A percentile compares a stretch with the other conserved stretches of the same genome.
phyloP scores from a whole-genome alignment of 2,888 invertebrate species.

The Ptilodon capucinus region DNA sequence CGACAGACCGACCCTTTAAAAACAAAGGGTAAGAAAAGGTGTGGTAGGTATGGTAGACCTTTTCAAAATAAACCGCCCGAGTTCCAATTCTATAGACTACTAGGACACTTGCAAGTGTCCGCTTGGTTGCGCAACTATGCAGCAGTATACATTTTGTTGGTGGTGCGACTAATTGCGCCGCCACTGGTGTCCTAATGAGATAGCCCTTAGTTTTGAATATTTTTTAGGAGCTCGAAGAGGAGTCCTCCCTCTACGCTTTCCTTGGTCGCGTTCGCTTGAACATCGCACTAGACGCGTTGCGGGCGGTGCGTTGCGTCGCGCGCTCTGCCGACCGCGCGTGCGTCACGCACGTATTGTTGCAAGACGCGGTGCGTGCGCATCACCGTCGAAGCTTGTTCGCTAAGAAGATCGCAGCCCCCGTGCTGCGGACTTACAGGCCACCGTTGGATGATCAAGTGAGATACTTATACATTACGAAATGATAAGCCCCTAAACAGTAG shows the following conservation, averaged over 20 bases:
- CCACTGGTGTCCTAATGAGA: too few species aligned
- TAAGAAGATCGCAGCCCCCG: constrained; percentile 23
- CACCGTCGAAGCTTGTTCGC: constrained; percentile 41
- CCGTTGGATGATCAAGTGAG: constrained; percentile 57
- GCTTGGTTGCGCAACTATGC: too few species aligned
- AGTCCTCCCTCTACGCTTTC: constrained; percentile 59
- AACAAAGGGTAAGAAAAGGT: too few species aligned
- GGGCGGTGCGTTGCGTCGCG: constrained; percentile 55
- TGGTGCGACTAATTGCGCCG: too few species aligned
- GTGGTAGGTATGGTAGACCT: too few species aligned
- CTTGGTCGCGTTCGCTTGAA: constrained; percentile 61
- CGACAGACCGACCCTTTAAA: too few species aligned
- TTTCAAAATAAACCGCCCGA: too few species aligned
- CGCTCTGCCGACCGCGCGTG: constrained; percentile 53
- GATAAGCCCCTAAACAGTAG: too few species aligned
- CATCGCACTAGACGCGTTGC: constrained; percentile 62
- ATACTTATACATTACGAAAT: background rate
- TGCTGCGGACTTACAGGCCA: constrained; percentile 55
- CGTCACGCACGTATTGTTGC: constrained; percentile 43
- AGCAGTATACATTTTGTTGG: too few species aligned
- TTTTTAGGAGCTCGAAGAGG: constrained; percentile 47
- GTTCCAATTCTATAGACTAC: too few species aligned
- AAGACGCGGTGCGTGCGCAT: constrained; percentile 60
- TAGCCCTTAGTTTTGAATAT: too few species aligned
- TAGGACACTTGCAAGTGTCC: too few species aligned